Percentiles rank a stretch among this genome's conserved stretches.
Evolutionary conservation across 2,888 invertebrate species (phyloP).

Genomic region (Orchestes rusci): DNA sequence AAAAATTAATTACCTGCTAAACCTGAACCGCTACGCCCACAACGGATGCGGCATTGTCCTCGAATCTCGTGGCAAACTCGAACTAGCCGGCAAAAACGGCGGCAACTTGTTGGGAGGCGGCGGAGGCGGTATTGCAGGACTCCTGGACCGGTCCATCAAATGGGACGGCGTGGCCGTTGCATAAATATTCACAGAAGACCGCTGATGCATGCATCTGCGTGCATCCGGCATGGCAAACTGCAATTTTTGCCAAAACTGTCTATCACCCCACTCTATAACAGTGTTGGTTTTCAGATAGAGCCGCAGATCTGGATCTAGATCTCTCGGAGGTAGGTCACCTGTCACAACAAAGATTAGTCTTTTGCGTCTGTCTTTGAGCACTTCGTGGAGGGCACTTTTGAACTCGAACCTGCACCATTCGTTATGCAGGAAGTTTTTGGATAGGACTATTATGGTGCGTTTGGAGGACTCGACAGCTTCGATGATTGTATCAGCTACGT

Average conservation of each 20-base stretch:
- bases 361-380: slow-evolving; percentile 77
- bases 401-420: slow-evolving; percentile 93
- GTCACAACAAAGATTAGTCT: slow-evolving; percentile 84
- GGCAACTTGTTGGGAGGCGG: slow-evolving; percentile 57
- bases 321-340: slow-evolving; percentile 81
- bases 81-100: slow-evolving; percentile 48
- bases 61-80: slow-evolving; percentile 45
- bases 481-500: slow-evolving; percentile 86
- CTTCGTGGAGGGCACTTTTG: slow-evolving; percentile 86
- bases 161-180: slow-evolving; percentile 50
- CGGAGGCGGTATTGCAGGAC: slow-evolving; percentile 57
- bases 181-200: slow-evolving; percentile 65
- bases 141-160: slow-evolving; percentile 46
- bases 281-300: slow-evolving; percentile 86
- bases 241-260: slow-evolving; percentile 94
- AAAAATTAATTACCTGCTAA: slow-evolving; percentile 42
- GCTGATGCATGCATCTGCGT: slow-evolving; percentile 57
- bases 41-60: slow-evolving; percentile 62
- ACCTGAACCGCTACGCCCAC: slow-evolving; percentile 73
- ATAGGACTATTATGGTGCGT: slow-evolving; percentile 82
- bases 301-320: slow-evolving; percentile 84
- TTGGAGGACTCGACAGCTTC: slow-evolving; percentile 88
- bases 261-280: slow-evolving; percentile 89
- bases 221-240: slow-evolving; percentile 85
- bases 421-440: slow-evolving; percentile 88